A percentile compares a stretch with the other conserved stretches of the same genome.
These are phyloP conservation scores for Tachina grossa DNA, from an alignment of 2,888 invertebrate species.

Conservation along the genomic window DNA sequence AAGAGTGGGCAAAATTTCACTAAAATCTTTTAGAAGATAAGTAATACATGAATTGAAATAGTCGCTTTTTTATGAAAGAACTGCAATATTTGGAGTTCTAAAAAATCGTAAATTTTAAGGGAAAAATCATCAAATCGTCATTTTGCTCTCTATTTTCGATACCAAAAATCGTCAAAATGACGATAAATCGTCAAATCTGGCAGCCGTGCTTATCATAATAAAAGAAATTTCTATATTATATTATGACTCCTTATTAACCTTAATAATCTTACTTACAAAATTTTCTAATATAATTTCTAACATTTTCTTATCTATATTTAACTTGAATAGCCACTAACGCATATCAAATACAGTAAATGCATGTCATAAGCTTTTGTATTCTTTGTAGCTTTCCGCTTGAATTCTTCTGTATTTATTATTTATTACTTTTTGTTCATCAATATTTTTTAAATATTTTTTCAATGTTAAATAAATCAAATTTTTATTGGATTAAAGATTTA, in stretches of 20 bases:
- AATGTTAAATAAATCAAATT: constrained; percentile 51
- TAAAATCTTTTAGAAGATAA: too few species aligned
- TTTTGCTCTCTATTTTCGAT: too few species aligned
- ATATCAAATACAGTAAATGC: neutral
- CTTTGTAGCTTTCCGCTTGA: neutral
- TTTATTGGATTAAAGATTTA: constrained; percentile 6
- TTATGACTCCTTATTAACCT: neutral
- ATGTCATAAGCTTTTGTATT: neutral
- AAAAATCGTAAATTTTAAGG: too few species aligned
- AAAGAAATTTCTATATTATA: too few species aligned
- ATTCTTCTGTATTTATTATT: neutral
- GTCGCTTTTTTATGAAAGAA: too few species aligned
- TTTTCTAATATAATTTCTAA: neutral
- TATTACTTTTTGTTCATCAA: neutral
- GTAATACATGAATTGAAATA: too few species aligned
- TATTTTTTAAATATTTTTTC: constrained; percentile 3
- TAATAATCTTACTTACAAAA: neutral
- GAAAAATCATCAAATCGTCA: too few species aligned
- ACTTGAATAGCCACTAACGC: neutral
- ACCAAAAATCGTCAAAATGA: too few species aligned
- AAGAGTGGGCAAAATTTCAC: too few species aligned
- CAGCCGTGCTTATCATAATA: too few species aligned
- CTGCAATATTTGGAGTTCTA: too few species aligned
- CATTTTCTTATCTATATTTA: neutral
- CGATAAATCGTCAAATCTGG: too few species aligned